Base-by-base conservation (phyloP, 2,888 invertebrate species). In the Gymnoscelis rufifasciata region DNA sequence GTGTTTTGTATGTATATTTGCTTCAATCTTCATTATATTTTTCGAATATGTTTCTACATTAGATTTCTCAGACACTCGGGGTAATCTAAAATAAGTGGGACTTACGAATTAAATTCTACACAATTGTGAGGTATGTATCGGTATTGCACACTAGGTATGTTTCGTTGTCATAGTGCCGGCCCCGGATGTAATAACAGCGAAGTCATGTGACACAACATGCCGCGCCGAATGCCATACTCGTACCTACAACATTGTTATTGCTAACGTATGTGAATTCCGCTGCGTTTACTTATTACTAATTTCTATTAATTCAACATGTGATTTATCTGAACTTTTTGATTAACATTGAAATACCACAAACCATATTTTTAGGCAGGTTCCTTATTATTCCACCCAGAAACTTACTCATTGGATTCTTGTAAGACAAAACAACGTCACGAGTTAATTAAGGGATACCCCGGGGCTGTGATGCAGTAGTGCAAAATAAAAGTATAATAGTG, bases 301-400 rank as follows among this genome's bases (percentile, higher is more conserved):
- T 15, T 14, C 4, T 6, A 15, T 33, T 14, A 1, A 31, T 33
- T n/a, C 4, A n/a, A 33, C 14, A 6, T 33, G 15, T 14, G 31
- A 14, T 33, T 33, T 33, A 8, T 3, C 7, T 30, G 30, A 30
- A 30, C 7, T 6, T 30, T 8, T 30, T 13, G 1, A 29, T 7
- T 30, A 23, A n/a, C n/a, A n/a, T n/a, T n/a, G n/a, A n/a, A n/a
- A 65, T 72, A 73, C 68, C 71, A 66, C 66, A 70, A n/a, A n/a
- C n/a, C n/a, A n/a, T n/a, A n/a, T n/a, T n/a, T n/a, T n/a, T n/a
- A n/a, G n/a, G n/a, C n/a, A n/a, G n/a, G n/a, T n/a, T n/a, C n/a
- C n/a, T n/a, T n/a, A n/a, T n/a, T n/a, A n/a, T n/a, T n/a, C n/a
- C n/a, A n/a, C n/a, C n/a, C n/a, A n/a, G n/a, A n/a, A n/a, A n/a